Evolutionary conservation across 2,113 vertebrate species (phyloP), one percentile per base, ranked within the genome.

Genomic region (Podarcis muralis): DNA sequence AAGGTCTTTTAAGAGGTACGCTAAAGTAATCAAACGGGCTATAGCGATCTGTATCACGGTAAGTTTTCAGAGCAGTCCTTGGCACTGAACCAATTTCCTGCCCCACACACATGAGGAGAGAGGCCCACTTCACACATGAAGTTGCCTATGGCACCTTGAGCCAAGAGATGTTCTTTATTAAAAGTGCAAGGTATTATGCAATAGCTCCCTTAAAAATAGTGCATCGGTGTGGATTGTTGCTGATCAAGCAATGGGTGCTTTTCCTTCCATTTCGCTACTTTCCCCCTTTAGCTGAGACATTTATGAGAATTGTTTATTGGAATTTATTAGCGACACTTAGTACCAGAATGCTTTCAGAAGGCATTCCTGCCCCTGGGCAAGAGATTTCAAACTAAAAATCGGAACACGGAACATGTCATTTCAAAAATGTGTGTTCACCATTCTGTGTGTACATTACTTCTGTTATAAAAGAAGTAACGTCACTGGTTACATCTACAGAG

Each of bases 311-410:
- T 88, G 79, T 82, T 78, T 88, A 88, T 53, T 59, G 35, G 11
- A 75, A 81, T 75, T 43, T 57, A 72, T 81, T 72, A 62, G 35
- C 66, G 53, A 75, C 37, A n/a, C 30, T 76, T n/a, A 66, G 20
- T 65, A 25, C 69, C 43, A 53, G 81, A 23, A 69, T 74, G 68
- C 25, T 82, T 35, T 25, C 2, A 81, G 11, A 69, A 86, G n/a
- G n/a, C 74, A 88, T 87, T 69, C 69, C 72, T 90, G 35, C 43
- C 93, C 87, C 25, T 62, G 75, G 48, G 83, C 87, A 86, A 9
- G 16, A 40, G 35, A 15, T 43, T 40, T 32, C 25, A 7, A 43
- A 75, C 35, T 32, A 65, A 43, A 75, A 40, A 4, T 78, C 65
- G 37, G 8, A 43, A 65, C 3, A 20, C 69, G 62, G 35, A 75